These are phyloP conservation scores for Diuraphis noxia DNA, from an alignment of 1,140 invertebrate species.

Conservation along the genomic window DNA sequence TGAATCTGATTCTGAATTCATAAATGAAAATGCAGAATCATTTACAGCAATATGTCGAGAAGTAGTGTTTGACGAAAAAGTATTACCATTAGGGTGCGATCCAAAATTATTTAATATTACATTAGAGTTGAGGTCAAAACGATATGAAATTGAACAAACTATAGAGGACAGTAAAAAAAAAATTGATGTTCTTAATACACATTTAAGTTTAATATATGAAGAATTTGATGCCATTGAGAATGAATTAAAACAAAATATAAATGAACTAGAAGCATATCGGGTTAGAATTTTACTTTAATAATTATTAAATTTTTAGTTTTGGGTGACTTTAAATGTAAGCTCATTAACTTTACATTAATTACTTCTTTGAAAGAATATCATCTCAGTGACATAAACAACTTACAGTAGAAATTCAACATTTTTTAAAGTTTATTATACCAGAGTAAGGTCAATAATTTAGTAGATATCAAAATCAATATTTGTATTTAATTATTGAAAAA, in stretches of 20 bases:
- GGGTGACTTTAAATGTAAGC: not conserved
- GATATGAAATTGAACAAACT: not conserved
- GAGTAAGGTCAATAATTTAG: not conserved
- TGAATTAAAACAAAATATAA: not conserved
- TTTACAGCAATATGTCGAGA: not conserved
- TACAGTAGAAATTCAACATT: not conserved
- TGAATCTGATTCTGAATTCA: not conserved
- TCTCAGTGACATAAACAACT: not conserved
- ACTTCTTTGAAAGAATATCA: not conserved
- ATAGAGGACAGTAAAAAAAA: constrained; percentile 14
- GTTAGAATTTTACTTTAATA: not conserved
- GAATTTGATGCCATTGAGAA: not conserved
- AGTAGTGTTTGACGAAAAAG: not conserved
- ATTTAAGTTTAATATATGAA: not conserved
- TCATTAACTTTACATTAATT: not conserved
- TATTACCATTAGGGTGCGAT: constrained; percentile 31
- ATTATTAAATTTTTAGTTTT: not conserved
- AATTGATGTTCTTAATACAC: not conserved
- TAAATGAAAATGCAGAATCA: not conserved
- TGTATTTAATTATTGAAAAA: not conserved
- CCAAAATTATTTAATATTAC: constrained; percentile 32
- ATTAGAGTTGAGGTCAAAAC: constrained; percentile 17
- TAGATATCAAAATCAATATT: not conserved
- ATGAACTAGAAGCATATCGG: constrained; percentile 16
- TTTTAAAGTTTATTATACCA: no score